Evolutionary conservation across 2,113 vertebrate species (phyloP).

Genomic region (Hylia prasina): DNA sequence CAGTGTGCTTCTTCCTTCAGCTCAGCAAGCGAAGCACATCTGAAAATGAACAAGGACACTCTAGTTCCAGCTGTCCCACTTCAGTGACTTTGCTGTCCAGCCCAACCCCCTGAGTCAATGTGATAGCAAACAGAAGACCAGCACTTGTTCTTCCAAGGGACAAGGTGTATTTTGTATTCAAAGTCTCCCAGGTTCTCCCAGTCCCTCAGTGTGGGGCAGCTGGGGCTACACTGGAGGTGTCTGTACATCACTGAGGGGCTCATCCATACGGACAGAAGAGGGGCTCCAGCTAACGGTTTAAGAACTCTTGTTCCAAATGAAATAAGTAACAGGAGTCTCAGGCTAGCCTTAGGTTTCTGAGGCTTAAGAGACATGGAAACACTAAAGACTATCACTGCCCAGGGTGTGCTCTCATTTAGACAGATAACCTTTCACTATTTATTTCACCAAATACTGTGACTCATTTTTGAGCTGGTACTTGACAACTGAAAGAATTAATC

Average conservation of each 20-base stretch:
- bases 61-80: neutral
- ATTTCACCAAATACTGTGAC: neutral
- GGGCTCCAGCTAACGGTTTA: neutral
- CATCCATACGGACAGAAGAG: neutral
- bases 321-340: neutral
- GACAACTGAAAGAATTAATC: neutral
- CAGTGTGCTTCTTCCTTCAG: neutral
- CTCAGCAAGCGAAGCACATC: rapidly evolving
- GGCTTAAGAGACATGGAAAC: neutral
- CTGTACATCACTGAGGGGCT: neutral
- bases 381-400: neutral
- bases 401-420: neutral
- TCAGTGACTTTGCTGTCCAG: neutral
- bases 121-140: neutral
- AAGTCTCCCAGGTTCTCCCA: neutral
- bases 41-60: neutral
- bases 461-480: neutral
- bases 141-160: neutral
- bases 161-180: neutral
- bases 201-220: rapidly evolving
- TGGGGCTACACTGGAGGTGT: neutral
- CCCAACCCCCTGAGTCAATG: neutral
- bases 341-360: neutral
- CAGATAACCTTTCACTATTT: neutral
- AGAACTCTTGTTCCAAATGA: neutral